Conservation (phyloP, 2,113 vertebrate genomes). For the Sturnus vulgaris region DNA sequence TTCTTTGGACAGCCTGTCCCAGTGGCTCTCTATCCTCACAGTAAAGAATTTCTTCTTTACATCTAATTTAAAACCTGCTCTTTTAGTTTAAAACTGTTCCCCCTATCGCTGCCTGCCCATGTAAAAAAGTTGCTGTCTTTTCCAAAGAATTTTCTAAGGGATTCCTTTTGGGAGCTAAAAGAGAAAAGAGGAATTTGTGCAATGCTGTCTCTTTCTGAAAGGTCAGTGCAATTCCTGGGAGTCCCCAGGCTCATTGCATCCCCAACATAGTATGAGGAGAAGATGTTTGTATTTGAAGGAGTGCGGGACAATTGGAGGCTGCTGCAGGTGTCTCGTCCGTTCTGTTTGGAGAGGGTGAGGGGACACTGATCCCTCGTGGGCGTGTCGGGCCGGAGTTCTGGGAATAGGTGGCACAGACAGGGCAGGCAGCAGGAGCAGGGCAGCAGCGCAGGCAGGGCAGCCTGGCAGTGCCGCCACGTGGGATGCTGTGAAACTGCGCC, state of each 20-base stretch:
- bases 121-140: background rate
- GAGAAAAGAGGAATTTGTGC: background rate
- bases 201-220: background rate
- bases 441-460: background rate
- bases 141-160: background rate
- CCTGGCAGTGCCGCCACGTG: conserved; percentile 25
- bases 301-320: background rate
- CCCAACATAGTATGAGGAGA: background rate
- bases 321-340: background rate
- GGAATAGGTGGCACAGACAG: background rate
- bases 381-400: background rate
- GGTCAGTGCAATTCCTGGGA: background rate
- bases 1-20: background rate
- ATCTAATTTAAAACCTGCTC: background rate
- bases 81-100: background rate
- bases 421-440: background rate
- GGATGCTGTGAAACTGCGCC: conserved; percentile 30
- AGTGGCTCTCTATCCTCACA: background rate
- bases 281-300: background rate
- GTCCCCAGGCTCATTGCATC: fast-evolving
- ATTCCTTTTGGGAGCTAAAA: background rate
- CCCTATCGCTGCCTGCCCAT: background rate
- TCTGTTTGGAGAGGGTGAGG: background rate
- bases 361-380: fast-evolving
- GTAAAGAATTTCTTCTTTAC: background rate